Evolutionary conservation across 2,113 vertebrate genomes (phyloP), one percentile per base, ranked within the genome.

Genomic region (Microtus pennsylvanicus): DNA sequence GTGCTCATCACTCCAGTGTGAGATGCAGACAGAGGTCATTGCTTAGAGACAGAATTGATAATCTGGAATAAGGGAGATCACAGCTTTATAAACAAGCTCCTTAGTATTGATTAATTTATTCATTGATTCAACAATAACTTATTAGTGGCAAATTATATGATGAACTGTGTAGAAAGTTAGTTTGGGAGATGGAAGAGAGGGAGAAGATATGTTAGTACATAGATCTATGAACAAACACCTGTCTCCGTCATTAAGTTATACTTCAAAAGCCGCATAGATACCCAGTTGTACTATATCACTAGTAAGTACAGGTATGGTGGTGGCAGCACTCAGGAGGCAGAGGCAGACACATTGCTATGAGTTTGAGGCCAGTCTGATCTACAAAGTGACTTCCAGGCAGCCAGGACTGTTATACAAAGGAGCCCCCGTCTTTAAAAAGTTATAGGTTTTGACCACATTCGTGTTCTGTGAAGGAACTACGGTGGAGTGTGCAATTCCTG

Each of bases 1-100:
- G 14, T 12, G 50, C 55, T 67, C 58, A n/a, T 90, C 87, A 38
- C 2, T 8, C 58, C 77, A 8, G 35, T 89, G 94, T 70, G 89
- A 90, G 85, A 55, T 26, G 81, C 85, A 91, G 58, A 89, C 87
- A 70, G 67, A 89, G 92, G 94, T 70, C 85, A 81, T 14, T 14
- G 61, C 90, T 94, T 28, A 78, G 81, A 92, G 87, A 58, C 81
- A 95, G 92, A 90, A 92, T 95, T 90, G 21, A 90, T 94, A 81
- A 93, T 91, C 91, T 96, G 94, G 86, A 82, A 96, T 78, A 87
- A 97, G 28, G 52, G 58, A 92, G 70, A 93, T 81, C 90, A 90
- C 94, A 91, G 94, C 33, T 95, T 96, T 87, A 76, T 90, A 96
- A 89, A 92, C 86, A 77, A 96, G 88, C 38, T 90, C 88, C 93